Percentiles rank a stretch among this genome's conserved stretches.
Conservation (phyloP, 2,888 invertebrate species). For the Cyrtodaria siliqua region DNA sequence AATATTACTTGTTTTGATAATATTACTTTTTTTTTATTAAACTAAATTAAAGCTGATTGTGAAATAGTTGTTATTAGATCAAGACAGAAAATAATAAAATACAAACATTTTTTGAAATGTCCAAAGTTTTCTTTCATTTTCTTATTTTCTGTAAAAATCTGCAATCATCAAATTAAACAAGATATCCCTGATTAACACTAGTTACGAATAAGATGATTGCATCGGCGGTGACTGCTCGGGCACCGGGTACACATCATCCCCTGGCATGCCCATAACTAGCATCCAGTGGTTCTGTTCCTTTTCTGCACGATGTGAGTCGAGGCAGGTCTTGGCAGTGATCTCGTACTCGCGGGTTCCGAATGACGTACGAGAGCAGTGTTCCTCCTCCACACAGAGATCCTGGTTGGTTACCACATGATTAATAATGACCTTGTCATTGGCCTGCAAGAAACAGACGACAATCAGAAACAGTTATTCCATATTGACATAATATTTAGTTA, state of each 20-base stretch:
- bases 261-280: conserved; percentile 80
- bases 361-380: conserved; percentile 78
- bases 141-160: too few species aligned
- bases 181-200: too few species aligned
- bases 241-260: conserved; percentile 75
- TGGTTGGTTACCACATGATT: conserved; percentile 83
- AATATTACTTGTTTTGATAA: too few species aligned
- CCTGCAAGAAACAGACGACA: conserved; percentile 71
- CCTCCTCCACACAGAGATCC: conserved; percentile 82
- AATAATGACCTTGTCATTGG: conserved; percentile 82
- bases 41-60: too few species aligned
- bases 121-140: too few species aligned
- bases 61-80: too few species aligned
- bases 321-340: conserved; percentile 80
- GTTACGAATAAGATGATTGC: background rate
- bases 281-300: conserved; percentile 83
- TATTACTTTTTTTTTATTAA: too few species aligned
- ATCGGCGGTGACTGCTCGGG: background rate
- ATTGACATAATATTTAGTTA: too few species aligned
- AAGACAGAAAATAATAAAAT: too few species aligned
- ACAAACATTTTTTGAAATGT: too few species aligned
- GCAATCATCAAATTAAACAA: too few species aligned
- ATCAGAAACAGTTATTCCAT: too few species aligned
- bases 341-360: conserved; percentile 84
- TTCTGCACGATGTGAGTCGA: conserved; percentile 85